These are phyloP conservation scores for Phylloscopus whistleri DNA, from an alignment of 2,113 vertebrate species.

Conservation along the genomic window DNA sequence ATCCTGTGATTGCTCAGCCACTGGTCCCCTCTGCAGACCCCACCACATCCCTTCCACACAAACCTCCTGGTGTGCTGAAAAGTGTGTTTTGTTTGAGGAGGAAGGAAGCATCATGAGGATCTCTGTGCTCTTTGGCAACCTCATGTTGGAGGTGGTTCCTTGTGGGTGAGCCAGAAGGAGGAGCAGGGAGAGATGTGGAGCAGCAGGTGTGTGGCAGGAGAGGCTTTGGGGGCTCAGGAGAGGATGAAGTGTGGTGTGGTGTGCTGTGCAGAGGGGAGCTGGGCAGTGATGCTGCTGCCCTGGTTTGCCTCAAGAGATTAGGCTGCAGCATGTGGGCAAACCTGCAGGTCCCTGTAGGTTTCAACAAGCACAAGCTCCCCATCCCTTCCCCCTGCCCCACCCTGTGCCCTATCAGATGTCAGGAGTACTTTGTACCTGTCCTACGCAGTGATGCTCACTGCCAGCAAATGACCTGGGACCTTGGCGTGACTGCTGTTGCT, in stretches of 20 bases:
- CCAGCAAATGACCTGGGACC: background rate
- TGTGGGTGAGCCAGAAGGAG: background rate
- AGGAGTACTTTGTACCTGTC: background rate
- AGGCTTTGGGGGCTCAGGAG: accelerated
- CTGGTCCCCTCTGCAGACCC: background rate
- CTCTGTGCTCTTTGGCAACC: background rate
- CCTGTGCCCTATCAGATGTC: background rate
- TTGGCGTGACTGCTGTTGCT: background rate
- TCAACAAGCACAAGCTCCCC: background rate
- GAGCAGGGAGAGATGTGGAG: background rate
- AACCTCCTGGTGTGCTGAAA: background rate
- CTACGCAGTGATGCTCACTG: background rate
- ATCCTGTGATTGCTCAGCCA: background rate
- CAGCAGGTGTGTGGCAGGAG: background rate
- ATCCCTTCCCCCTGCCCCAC: background rate
- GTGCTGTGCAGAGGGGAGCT: background rate
- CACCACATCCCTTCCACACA: background rate
- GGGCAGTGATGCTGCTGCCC: background rate
- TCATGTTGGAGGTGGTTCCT: background rate
- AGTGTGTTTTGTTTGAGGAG: background rate
- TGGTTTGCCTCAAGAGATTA: background rate
- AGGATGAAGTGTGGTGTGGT: accelerated
- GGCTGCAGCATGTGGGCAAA: background rate
- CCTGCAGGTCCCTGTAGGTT: background rate
- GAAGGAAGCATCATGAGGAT: accelerated